Conservation (phyloP, 2,888 invertebrate species). For the Harmothoe impar region DNA sequence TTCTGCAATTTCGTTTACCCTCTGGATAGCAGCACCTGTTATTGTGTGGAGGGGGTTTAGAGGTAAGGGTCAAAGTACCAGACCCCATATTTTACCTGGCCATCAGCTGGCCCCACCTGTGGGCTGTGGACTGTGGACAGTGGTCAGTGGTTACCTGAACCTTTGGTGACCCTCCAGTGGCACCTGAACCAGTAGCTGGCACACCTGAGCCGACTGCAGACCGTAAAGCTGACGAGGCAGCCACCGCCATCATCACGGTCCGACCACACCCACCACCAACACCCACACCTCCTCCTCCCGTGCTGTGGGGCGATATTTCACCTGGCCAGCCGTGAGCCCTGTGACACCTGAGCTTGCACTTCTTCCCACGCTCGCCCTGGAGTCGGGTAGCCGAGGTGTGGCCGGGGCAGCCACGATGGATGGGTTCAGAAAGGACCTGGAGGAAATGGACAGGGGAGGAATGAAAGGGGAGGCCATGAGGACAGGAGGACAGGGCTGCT, state of each 20-base stretch:
- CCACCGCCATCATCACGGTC: not conserved
- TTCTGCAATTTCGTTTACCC: too few relatives aligned
- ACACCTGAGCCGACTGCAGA: not conserved
- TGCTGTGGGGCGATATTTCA: not conserved
- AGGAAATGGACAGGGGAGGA: not conserved
- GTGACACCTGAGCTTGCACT: conserved; percentile 32
- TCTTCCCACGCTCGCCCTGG: conserved; percentile 16
- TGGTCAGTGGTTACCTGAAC: conserved; percentile 8
- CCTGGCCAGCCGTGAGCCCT: not conserved
- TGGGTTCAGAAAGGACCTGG: not conserved
- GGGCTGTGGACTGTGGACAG: not conserved
- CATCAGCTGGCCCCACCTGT: conserved; percentile 24
- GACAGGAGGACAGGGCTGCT: not conserved
- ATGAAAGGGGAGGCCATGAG: not conserved
- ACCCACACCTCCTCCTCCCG: conserved; percentile 23
- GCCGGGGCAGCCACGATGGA: not conserved
- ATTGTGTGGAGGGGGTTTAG: not conserved
- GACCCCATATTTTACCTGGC: not conserved
- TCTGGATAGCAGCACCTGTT: not conserved
- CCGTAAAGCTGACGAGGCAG: conserved; percentile 3
- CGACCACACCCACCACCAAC: conserved; percentile 9
- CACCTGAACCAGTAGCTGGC: not conserved
- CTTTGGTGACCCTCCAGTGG: not conserved
- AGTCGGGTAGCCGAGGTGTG: conserved; percentile 17
- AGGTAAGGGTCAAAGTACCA: not conserved